phyloP scores from a whole-genome alignment of 2,888 invertebrate species.

The Drosophila limbata region DNA sequence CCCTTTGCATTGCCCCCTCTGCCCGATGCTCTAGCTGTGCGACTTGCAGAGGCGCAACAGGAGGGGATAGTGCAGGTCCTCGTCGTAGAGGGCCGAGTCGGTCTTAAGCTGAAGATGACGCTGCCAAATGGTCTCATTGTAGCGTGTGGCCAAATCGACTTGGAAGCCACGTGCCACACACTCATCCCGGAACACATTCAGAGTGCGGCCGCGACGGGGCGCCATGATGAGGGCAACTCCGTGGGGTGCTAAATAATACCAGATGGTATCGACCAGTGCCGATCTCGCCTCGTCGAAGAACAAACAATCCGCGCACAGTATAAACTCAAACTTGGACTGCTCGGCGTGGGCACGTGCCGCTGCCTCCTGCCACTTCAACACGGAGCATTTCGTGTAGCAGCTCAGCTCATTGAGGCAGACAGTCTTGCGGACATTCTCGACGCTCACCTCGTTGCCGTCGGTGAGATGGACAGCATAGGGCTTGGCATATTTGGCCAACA shows the following conservation, averaged over 20 bases:
- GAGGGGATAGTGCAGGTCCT: constrained; percentile 90
- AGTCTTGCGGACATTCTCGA: constrained; percentile 90
- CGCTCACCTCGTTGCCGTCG: constrained; percentile 91
- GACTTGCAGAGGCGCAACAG: constrained; percentile 87
- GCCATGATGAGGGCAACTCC: constrained; percentile 92
- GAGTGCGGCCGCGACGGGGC: constrained; percentile 90
- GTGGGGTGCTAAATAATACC: constrained; percentile 87
- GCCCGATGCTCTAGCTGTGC: constrained; percentile 56
- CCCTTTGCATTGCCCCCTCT: not conserved
- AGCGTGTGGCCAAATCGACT: constrained; percentile 87
- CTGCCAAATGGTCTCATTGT: constrained; percentile 89
- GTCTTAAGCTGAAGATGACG: constrained; percentile 88
- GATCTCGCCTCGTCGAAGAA: constrained; percentile 91
- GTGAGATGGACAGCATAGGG: constrained; percentile 89
- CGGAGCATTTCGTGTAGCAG: constrained; percentile 86
- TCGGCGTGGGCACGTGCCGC: constrained; percentile 77
- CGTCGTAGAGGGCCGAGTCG: constrained; percentile 87
- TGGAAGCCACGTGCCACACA: constrained; percentile 87
- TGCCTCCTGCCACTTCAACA: constrained; percentile 87
- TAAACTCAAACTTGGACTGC: constrained; percentile 88
- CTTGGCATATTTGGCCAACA: constrained; percentile 89
- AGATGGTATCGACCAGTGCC: constrained; percentile 89
- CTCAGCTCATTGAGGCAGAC: constrained; percentile 88
- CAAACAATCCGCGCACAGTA: constrained; percentile 92
- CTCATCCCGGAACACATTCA: constrained; percentile 89